Conservation (phyloP, 2,888 invertebrate genomes). For the Drosophila demipolita region DNA sequence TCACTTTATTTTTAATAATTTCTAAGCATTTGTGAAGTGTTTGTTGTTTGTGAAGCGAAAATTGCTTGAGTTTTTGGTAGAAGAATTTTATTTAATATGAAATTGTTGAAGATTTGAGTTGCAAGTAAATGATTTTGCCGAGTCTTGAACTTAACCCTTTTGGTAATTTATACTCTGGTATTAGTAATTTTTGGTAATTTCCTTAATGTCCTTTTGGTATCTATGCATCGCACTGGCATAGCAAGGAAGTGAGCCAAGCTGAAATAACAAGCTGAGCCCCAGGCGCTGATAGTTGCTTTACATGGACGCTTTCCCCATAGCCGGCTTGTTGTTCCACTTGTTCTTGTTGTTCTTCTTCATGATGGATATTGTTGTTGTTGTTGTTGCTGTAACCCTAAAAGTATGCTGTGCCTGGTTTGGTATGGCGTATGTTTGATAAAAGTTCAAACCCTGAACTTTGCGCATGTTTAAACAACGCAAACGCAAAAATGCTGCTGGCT, state of each 20-base stretch:
- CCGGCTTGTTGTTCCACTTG: conserved; percentile 43
- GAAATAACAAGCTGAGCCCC: conserved; percentile 68
- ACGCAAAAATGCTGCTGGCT: conserved; percentile 82
- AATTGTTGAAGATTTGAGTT: neutral
- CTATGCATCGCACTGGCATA: conserved; percentile 48
- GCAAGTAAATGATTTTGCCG: conserved; percentile 2
- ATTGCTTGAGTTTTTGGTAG: neutral
- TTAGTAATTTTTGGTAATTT: conserved; percentile 77
- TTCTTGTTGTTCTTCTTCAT: conserved; percentile 4
- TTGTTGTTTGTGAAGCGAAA: neutral
- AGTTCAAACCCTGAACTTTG: conserved; percentile 82
- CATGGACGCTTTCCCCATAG: conserved; percentile 51
- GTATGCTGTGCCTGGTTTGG: conserved; percentile 63
- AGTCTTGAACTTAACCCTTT: conserved; percentile 2
- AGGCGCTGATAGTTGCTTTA: conserved; percentile 76
- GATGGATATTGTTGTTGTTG: conserved; percentile 15
- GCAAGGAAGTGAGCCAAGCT: conserved; percentile 66
- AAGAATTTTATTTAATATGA: neutral
- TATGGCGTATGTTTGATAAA: conserved; percentile 80
- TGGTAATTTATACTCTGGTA: conserved; percentile 64
- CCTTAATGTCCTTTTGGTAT: conserved; percentile 76
- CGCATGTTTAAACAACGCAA: conserved; percentile 82
- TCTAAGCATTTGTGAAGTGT: neutral
- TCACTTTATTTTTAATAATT: neutral
- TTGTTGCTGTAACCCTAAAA: conserved; percentile 61